Base-by-base conservation (phyloP, 2,797 vertebrate species). In the Cryptoblepharus egeriae region DNA sequence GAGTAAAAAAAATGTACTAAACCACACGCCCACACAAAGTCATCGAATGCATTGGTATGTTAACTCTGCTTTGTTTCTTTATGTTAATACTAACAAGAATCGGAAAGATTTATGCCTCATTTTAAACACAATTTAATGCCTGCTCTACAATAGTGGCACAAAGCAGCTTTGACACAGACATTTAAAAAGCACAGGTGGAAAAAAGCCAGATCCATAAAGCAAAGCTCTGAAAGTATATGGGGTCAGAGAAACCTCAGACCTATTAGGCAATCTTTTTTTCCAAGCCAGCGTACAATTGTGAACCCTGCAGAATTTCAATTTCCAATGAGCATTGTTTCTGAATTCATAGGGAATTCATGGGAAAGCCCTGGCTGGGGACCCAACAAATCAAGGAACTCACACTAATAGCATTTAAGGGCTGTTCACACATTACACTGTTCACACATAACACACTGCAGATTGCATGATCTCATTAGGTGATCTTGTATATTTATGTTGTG, bases 21-120 rank as follows among this genome's bases (percentile, higher is more conserved):
- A 35, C 26, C 5, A 70, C 67, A 55, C 86, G 81, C 87, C 82
- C 71, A 88, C 87, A 89, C 85, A 82, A 86, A 95, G 88, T 89
- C 91, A 76, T 85, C 84, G 60, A 86, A 32, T 26, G 80, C 88
- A 90, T 57, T 76, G 80, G 84, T 87, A 84, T 92, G 77, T 88
- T 92, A 79, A 82, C 80, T 87, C 57, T 37, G 58, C 18, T 2
- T 85, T 90, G 57, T 88, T 86, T 83, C 74, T 87, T 64, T 87
- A 76, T 85, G 87, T 81, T 26, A 42, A 70, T 63, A 45, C 65
- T 88, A 71, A 71, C 85, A 85, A 67, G 58, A 70, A 77, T 71
- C 28, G 68, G 26, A 76, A 90, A 90, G 81, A 79, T 64, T 78
- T 63, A 37, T 42, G 1, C 42, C 45, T 83, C 13, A 20, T 76